phyloP scores from a whole-genome alignment of 2,888 invertebrate genomes.

The Cheilosia pagana region DNA sequence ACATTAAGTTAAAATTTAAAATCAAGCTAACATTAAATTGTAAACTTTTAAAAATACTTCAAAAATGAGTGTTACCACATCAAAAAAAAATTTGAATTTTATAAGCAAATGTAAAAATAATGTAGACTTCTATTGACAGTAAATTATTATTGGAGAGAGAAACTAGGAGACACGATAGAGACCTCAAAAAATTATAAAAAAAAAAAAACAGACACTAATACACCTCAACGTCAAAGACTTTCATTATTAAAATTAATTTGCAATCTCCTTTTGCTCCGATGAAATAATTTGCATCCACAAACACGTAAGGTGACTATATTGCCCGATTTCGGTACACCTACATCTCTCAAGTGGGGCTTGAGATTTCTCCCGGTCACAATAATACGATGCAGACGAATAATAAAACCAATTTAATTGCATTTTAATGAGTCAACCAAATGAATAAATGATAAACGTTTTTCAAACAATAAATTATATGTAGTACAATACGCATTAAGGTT shows the following conservation, averaged over 20 bases:
- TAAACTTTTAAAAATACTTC: too few species aligned
- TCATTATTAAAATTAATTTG: not conserved
- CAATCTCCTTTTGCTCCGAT: not conserved
- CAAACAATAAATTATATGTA: slow-evolving; percentile 31
- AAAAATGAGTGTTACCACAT: too few species aligned
- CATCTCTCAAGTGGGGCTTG: not conserved
- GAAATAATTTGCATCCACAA: not conserved
- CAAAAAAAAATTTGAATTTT: too few species aligned
- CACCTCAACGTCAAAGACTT: not conserved
- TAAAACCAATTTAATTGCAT: slow-evolving; percentile 60
- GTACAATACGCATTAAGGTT: slow-evolving; percentile 9
- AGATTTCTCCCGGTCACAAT: not conserved
- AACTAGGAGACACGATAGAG: too few species aligned
- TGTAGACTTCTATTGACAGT: too few species aligned
- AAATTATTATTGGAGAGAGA: too few species aligned
- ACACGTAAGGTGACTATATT: not conserved
- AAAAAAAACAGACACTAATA: not conserved
- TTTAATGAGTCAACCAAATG: slow-evolving; percentile 52
- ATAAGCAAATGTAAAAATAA: too few species aligned
- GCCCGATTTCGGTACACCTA: not conserved
- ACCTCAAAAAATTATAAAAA: not conserved
- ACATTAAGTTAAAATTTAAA: too few species aligned
- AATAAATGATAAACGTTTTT: slow-evolving; percentile 50
- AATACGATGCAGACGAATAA: not conserved
- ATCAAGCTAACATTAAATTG: too few species aligned